Evolutionary conservation across 2,113 vertebrate species (phyloP).

Genomic region (Gymnogyps californianus): DNA sequence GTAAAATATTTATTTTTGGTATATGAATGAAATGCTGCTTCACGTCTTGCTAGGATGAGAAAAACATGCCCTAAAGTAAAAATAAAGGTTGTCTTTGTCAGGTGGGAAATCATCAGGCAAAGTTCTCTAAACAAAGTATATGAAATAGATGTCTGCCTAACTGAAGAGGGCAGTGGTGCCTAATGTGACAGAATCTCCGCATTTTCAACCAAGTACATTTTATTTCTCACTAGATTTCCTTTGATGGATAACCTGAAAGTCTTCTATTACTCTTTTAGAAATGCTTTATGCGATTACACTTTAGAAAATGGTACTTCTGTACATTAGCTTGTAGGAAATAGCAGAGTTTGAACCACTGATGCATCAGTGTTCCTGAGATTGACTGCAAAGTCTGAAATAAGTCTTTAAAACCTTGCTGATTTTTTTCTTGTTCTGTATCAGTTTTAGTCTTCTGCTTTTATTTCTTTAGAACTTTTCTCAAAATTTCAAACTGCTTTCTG

Average conservation of each 20-base stretch:
- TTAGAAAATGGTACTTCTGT: constrained; percentile 61
- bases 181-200: not conserved
- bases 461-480: not conserved
- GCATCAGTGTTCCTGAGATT: constrained; percentile 50
- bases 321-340: constrained; percentile 57
- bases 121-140: not conserved
- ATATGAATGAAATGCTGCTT: not conserved
- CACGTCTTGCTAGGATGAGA: not conserved
- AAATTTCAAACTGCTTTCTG: not conserved
- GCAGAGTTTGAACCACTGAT: constrained; percentile 23
- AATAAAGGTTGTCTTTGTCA: not conserved
- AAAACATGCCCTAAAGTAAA: not conserved
- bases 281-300: constrained; percentile 67
- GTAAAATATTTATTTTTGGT: not conserved
- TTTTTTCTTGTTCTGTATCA: not conserved
- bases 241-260: constrained; percentile 61
- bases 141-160: not conserved
- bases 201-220: not conserved
- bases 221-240: constrained; percentile 59
- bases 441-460: constrained; percentile 9
- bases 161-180: constrained; percentile 70
- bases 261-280: constrained; percentile 60
- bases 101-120: not conserved
- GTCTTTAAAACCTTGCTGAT: constrained; percentile 28
- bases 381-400: constrained; percentile 51